A percentile compares a stretch with the other conserved stretches of the same genome.
Conservation (phyloP, 2,888 invertebrate species). For the Drosophila nr. perissopoda region DNA sequence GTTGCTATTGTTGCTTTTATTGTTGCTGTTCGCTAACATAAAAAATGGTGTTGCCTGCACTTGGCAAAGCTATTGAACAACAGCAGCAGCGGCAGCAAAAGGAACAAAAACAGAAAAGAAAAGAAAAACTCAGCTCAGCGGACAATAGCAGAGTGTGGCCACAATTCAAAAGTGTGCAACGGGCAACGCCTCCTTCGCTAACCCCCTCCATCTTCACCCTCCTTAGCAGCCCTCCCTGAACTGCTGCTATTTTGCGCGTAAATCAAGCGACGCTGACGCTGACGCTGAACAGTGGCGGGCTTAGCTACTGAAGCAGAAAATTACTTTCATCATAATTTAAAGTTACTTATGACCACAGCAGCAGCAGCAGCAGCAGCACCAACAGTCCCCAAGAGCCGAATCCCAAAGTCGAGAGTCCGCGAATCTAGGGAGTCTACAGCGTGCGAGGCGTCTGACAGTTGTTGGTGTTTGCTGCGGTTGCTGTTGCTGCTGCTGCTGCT, state of each 20-base stretch:
- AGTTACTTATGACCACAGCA: conserved; percentile 74
- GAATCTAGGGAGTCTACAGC: not conserved
- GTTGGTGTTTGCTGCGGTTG: conserved; percentile 23
- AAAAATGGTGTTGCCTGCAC: conserved; percentile 41
- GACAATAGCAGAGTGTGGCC: conserved; percentile 62
- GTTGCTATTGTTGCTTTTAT: conserved; percentile 15
- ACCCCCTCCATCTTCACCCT: not conserved
- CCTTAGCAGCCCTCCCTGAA: conserved; percentile 5
- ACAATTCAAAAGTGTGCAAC: conserved; percentile 56
- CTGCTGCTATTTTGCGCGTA: conserved; percentile 50
- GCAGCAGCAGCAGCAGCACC: not conserved
- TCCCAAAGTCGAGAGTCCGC: conserved; percentile 21
- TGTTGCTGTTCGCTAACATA: conserved; percentile 40
- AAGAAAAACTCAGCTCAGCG: conserved; percentile 32
- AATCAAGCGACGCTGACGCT: conserved; percentile 63
- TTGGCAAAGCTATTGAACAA: conserved; percentile 54
- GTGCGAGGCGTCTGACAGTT: not conserved
- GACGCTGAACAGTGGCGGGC: conserved; percentile 58
- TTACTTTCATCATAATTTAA: conserved; percentile 83
- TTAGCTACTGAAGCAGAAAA: conserved; percentile 83
- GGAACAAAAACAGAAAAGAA: conserved; percentile 1
- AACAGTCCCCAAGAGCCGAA: conserved; percentile 10
- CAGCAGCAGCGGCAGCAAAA: conserved; percentile 4
- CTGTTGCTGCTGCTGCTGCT: conserved; percentile 56
- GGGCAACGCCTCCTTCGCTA: conserved; percentile 43